Percentiles rank a stretch among this genome's conserved stretches.
Evolutionary conservation across 2,113 vertebrate species (phyloP).

Genomic region (Picathartes gymnocephalus): DNA sequence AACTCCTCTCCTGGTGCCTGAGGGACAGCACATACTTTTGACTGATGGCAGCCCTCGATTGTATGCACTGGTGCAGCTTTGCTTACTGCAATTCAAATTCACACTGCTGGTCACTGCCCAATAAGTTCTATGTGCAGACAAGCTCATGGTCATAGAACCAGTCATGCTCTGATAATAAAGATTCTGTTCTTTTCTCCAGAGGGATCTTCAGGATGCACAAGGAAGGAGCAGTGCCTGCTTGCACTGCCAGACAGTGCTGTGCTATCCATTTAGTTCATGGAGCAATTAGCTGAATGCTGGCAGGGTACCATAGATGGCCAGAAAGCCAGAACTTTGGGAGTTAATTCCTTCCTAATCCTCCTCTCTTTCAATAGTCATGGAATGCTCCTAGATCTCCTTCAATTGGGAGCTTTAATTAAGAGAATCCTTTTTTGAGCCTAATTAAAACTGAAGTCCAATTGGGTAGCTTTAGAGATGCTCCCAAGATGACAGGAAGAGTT

Average conservation of each 20-base stretch:
- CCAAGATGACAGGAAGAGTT: neutral
- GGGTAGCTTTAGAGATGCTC: neutral
- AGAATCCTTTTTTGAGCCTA: neutral
- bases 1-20: neutral
- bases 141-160: neutral
- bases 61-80: neutral
- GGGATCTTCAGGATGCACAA: neutral
- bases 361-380: neutral
- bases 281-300: neutral
- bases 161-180: neutral
- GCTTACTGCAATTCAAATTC: neutral
- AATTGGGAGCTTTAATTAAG: constrained; percentile 14
- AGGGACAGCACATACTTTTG: neutral
- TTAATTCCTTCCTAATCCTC: constrained; percentile 15
- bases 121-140: neutral
- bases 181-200: neutral
- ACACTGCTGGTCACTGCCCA: neutral
- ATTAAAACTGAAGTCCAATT: constrained; percentile 11
- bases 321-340: neutral
- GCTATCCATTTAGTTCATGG: neutral
- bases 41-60: neutral
- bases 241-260: neutral
- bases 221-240: neutral
- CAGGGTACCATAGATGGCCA: neutral
- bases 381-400: constrained; percentile 11